A percentile compares a stretch with the other conserved stretches of the same genome.
phyloP scores from a whole-genome alignment of 2,888 invertebrate species.

The Monoplex corrugatus region DNA sequence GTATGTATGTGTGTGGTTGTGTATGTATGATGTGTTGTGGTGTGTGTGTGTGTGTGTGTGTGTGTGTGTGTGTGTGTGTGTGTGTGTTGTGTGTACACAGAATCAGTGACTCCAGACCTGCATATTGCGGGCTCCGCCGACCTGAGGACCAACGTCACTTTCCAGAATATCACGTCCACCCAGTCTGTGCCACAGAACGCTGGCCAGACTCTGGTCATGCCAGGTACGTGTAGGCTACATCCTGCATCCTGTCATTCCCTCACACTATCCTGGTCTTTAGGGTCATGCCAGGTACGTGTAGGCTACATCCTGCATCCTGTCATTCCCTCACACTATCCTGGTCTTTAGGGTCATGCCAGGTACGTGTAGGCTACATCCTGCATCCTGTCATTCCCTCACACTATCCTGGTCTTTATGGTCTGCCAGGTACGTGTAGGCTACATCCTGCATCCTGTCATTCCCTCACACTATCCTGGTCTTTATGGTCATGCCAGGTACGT shows the following conservation, averaged over 20 bases:
- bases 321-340: neutral
- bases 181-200: neutral
- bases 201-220: constrained; percentile 37
- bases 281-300: neutral
- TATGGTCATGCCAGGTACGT: too few species aligned
- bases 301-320: neutral
- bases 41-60: too few species aligned
- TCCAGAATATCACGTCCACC: neutral
- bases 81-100: constrained; percentile 40
- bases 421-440: too few species aligned
- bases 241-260: too few species aligned
- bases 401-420: too few species aligned
- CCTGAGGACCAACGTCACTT: constrained; percentile 25
- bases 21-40: too few species aligned
- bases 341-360: neutral
- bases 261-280: neutral
- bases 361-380: too few species aligned
- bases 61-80: neutral
- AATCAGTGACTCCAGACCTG: constrained; percentile 46
- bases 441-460: too few species aligned
- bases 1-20: too few species aligned
- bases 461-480: too few species aligned
- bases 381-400: too few species aligned
- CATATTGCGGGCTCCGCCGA: constrained; percentile 52
- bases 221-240: too few species aligned